Conservation (phyloP, 2,797 vertebrate species). For the Glyptemys insculpta region DNA sequence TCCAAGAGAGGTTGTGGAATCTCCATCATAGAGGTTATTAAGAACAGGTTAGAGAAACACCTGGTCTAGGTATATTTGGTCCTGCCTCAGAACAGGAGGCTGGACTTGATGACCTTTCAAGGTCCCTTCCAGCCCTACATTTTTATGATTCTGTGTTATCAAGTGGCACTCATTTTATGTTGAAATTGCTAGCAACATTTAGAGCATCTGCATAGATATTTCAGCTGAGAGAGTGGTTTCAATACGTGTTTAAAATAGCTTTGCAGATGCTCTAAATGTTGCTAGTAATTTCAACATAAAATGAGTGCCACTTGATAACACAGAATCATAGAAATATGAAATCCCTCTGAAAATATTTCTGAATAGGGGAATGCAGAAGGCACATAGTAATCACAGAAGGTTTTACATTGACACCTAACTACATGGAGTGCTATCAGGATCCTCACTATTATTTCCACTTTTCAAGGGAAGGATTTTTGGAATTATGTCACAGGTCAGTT, state of each 20-base stretch:
- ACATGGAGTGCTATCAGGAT: background rate
- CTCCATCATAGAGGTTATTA: background rate
- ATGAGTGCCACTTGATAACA: conserved; percentile 30
- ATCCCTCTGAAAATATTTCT: background rate
- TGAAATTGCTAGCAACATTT: conserved; percentile 35
- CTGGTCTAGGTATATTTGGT: background rate
- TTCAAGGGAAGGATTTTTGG: background rate
- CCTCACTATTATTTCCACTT: background rate
- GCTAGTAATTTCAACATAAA: conserved; percentile 34
- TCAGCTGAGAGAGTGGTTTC: conserved; percentile 33
- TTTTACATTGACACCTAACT: conserved; percentile 8
- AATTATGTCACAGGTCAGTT: background rate
- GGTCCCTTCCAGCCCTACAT: background rate
- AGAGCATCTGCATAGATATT: conserved; percentile 9
- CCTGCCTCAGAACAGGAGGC: background rate
- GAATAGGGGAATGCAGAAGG: background rate
- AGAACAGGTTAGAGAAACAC: background rate
- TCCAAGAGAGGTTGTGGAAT: background rate
- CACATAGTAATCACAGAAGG: background rate
- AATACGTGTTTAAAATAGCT: background rate
- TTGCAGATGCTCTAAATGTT: conserved; percentile 13
- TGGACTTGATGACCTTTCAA: background rate
- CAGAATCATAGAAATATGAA: background rate
- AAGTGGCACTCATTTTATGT: conserved; percentile 25
- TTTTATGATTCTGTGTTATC: background rate